Conservation (phyloP, 2,888 invertebrate genomes). For the Coronaproctus castanopsis region DNA sequence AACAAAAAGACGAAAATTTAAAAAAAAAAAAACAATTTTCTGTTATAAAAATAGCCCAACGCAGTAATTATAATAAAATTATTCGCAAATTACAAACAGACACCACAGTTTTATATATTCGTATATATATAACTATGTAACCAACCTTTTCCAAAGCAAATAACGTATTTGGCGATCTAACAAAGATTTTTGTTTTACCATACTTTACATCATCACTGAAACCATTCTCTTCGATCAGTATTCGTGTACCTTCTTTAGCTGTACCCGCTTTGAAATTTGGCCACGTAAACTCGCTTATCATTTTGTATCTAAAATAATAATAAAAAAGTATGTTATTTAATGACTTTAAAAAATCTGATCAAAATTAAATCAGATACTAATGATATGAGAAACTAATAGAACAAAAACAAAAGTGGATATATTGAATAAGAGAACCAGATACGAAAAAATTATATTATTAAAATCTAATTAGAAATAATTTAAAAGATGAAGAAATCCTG, state of each 20-base stretch:
- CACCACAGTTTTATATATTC: no score
- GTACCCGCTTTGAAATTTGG: slow-evolving; percentile 69
- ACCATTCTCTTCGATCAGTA: slow-evolving; percentile 59
- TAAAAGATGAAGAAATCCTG: no score
- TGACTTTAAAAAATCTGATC: slow-evolving; percentile 3
- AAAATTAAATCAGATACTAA: not conserved
- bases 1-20: no score
- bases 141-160: slow-evolving; percentile 70
- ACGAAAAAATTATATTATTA: no score
- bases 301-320: slow-evolving; percentile 56
- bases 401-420: not conserved
- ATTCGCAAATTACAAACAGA: no score
- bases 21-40: no score
- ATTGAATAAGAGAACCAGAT: no score
- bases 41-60: no score
- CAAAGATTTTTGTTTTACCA: slow-evolving; percentile 89
- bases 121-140: no score
- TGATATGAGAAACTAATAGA: not conserved
- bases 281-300: slow-evolving; percentile 91
- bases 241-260: slow-evolving; percentile 63
- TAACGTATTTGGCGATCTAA: slow-evolving; percentile 75
- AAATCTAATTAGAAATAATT: no score
- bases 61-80: no score
- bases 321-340: no score
- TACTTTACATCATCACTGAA: slow-evolving; percentile 70